These are phyloP conservation scores for Hoplodrina blanda DNA, from an alignment of 2,888 invertebrate species.

Conservation along the genomic window DNA sequence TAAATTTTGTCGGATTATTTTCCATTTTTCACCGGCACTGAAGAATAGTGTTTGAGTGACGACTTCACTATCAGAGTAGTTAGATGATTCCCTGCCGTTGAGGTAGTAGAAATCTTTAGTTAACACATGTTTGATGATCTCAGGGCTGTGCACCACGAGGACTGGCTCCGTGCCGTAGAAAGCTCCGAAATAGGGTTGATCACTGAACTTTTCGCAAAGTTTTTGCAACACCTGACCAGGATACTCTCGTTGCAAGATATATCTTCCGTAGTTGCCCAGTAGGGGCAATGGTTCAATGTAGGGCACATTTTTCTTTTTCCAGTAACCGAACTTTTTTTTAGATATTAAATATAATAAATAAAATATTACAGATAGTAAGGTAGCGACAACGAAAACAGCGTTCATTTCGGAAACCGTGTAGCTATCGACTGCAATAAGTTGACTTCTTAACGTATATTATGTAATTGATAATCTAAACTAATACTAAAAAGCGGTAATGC, in stretches of 20 bases:
- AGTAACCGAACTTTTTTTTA: slow-evolving; percentile 67
- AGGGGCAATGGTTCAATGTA: slow-evolving; percentile 67
- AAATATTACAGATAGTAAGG: slow-evolving; percentile 27
- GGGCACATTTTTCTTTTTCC: slow-evolving; percentile 72
- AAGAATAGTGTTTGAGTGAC: slow-evolving; percentile 73
- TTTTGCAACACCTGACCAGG: slow-evolving; percentile 60
- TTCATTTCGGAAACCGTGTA: slow-evolving; percentile 31
- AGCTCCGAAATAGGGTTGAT: slow-evolving; percentile 75
- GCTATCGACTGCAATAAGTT: slow-evolving; percentile 12
- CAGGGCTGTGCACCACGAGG: slow-evolving; percentile 73
- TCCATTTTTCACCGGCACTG: slow-evolving; percentile 76
- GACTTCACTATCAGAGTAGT: slow-evolving; percentile 68
- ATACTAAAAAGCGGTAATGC: too few relatives aligned
- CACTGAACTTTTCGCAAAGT: slow-evolving; percentile 69
- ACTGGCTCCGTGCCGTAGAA: slow-evolving; percentile 78
- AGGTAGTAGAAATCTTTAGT: slow-evolving; percentile 77
- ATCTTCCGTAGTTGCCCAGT: slow-evolving; percentile 74
- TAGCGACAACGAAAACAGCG: slow-evolving; percentile 37
- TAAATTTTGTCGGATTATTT: slow-evolving; percentile 75
- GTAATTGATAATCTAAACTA: too few relatives aligned
- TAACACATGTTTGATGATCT: slow-evolving; percentile 71
- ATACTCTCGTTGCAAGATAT: slow-evolving; percentile 67
- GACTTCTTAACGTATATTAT: too few relatives aligned
- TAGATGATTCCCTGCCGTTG: slow-evolving; percentile 72
- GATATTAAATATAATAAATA: slow-evolving; percentile 44